Evolutionary conservation across 2,888 invertebrate species (phyloP).

Genomic region (Drosophila longiperda): DNA sequence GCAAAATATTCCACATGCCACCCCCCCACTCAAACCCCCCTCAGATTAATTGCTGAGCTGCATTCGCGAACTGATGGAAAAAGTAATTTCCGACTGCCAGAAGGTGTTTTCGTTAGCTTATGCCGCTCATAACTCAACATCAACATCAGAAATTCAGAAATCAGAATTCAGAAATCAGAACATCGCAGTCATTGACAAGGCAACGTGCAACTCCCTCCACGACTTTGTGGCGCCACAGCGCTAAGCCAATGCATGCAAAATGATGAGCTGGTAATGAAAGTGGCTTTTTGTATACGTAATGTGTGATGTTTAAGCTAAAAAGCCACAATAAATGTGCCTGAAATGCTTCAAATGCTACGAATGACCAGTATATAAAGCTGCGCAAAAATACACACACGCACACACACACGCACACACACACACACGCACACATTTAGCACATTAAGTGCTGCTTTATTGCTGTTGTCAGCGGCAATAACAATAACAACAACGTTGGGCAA

Average conservation of each 20-base stretch:
- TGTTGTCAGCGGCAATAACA: constrained; percentile 52
- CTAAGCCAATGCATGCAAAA: constrained; percentile 27
- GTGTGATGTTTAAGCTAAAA: constrained; percentile 39
- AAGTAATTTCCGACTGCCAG: constrained; percentile 72
- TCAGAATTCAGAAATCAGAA: constrained; percentile 19
- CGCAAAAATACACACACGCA: constrained; percentile 9
- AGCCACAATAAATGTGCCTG: constrained; percentile 37
- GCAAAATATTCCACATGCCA: neutral
- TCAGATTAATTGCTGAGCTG: constrained; percentile 64
- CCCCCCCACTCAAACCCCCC: neutral
- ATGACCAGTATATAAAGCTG: constrained; percentile 47
- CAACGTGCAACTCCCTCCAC: constrained; percentile 23
- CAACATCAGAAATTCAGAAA: no score
- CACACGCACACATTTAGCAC: constrained; percentile 30
- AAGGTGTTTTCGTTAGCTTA: constrained; percentile 35
- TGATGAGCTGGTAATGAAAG: constrained; percentile 31
- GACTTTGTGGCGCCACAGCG: constrained; percentile 24
- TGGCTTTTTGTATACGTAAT: constrained; percentile 66
- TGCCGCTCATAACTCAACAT: constrained; percentile 58
- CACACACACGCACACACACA: constrained; percentile 1
- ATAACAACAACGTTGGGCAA: constrained; percentile 10
- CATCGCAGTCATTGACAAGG: constrained; percentile 39
- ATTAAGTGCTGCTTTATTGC: constrained; percentile 68
- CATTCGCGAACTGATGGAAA: constrained; percentile 55
- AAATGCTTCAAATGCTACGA: constrained; percentile 44